Base-by-base conservation (phyloP, 2,797 vertebrate species). In the Loriculus beryllinus region DNA sequence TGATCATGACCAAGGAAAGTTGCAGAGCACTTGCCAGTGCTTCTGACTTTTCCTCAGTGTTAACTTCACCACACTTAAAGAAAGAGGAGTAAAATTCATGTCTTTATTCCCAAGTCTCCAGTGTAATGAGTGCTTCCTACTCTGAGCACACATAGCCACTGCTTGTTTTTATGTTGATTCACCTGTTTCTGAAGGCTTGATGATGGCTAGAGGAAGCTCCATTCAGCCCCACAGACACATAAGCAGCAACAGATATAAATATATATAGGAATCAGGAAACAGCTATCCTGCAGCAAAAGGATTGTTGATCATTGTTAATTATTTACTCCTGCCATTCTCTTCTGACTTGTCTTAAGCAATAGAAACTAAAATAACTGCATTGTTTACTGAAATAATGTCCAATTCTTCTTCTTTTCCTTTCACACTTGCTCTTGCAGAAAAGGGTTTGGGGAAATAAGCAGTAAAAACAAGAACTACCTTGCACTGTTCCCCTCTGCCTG, bases 271-370 rank as follows among this genome's bases (percentile, higher is more conserved):
- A 51, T 62, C 42, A 88, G 75, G 56, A 80, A 89, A 40, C 25
- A 69, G 62, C 45, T 87, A 47, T 78, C 26, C 75, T 82, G 49
- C 42, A 71, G 67, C 64, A 81, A 42, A 86, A 88, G 43, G 15
- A 23, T 57, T 78, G 62, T 78, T 15, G 4, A 52, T 81, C 64
- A 9, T 22, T 93, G 88, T 92, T 82, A 91, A 78, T 92, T 91
- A 91, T 94, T 93, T 94, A 83, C 49, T 95, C 39, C 54, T 92
- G 64, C 16, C 67, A 86, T 28, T 60, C 52, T 90, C 23, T 20
- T 90, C 49, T 77, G 33, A 7, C 57, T 65, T 19, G 15, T 71
- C 39, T 81, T 87, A 87, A 84, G 75, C 42, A 92, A 59, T 18
- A 76, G 48, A 60, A 84, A 87, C 49, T 69, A 72, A 89, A 94